Base-by-base conservation (phyloP, 2,888 invertebrate species). In the Ellobium chinense region DNA sequence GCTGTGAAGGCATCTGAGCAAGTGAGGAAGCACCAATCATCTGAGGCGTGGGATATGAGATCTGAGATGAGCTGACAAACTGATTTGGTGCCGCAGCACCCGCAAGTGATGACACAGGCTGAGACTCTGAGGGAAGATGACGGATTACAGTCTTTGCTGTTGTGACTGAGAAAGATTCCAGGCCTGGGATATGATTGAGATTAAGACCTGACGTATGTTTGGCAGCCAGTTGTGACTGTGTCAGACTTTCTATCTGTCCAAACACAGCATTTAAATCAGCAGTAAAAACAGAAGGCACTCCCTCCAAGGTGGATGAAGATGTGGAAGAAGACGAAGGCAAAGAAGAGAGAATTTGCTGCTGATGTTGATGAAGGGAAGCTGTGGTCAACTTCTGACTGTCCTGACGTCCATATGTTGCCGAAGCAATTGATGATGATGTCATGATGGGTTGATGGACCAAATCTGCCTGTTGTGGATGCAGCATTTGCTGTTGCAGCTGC, bases 221-320 rank as follows among this genome's bases (percentile, higher is more conserved):
- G n/a, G 66, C 66, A 21, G 80, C 37, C 58, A 80, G 24, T 56
- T 80, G 80, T n/a, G 73, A 66, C 5, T 54, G 70, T 27, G 65
- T 39, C 29, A 80, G 29, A 58, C 56, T 72, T 9, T 79, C 80
- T 29, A 60, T 58, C 46, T 80, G 74, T 9, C 80, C 80, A 36
- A 65, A 80, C 7, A 80, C 74, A 7, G 74, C 39, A 36, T 80
- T 80, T 36, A 80, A 68, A 74, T 80, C 80, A 34, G 80, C 60
- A 39, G 80, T 74, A 29, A 78, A 56, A 1, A 78, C 65, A 39
- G 78, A 63, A 36, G 70, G 78, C 18, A 76, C 5, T 31, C 66
- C 56, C 21, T 54, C 56, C 76, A 76, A 24, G 24, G 54, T 36
- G 34, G 63, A 18, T n/a, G 62, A 29, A 54, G 76, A 54, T n/a